Evolutionary conservation across 2,888 invertebrate species (phyloP), one percentile per base, ranked within the genome.

Genomic region (Drosophila anomalata): DNA sequence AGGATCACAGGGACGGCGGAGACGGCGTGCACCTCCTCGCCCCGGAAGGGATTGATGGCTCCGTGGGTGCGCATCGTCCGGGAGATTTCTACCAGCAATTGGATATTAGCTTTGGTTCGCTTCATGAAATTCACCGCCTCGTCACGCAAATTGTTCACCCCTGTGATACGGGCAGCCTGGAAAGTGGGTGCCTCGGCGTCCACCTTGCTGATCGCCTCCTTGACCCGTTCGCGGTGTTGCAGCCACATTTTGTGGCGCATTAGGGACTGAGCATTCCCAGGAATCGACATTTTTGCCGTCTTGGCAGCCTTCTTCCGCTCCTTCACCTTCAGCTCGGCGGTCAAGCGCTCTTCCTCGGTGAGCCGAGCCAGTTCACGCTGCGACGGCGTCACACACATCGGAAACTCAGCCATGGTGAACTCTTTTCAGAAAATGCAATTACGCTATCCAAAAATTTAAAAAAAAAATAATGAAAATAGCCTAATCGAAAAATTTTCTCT

Each of bases 81-180:
- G 8, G 79, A 73, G 0, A 84, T 53, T 12, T 70, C 59, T 5
- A 77, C 53, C 42, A 84, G 55, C 50, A 84, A 42, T 3, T 77
- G 78, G 2, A 85, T 75, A 33, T 85, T 85, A 0, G 70, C 73
- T 46, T 46, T 75, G 22, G 84, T 87, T 3, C 81, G 79, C 0
- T 9, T 6, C 87, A 84, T 78, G 8, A 70, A 87, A 2, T 24
- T 31, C 1, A 41, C n/a, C 0, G 87, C 84, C 46, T 84, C 75
- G 0, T 75, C 76, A 0, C 76, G 66, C 14, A 85, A 14, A 0
- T 8, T 8, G 39, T 75, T 66, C 0, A 78, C 56, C 0, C 79
- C 79, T 0, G 84, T 79, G 17, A 68, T 12, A 0, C 81, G 84
- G 0, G 60, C 70, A 0, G 87, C 66, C 5, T 83, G 73, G 3